Percentiles rank a stretch among this genome's conserved stretches.
phyloP scores from a whole-genome alignment of 2,888 invertebrate genomes.

The Ophion obscuratus region DNA sequence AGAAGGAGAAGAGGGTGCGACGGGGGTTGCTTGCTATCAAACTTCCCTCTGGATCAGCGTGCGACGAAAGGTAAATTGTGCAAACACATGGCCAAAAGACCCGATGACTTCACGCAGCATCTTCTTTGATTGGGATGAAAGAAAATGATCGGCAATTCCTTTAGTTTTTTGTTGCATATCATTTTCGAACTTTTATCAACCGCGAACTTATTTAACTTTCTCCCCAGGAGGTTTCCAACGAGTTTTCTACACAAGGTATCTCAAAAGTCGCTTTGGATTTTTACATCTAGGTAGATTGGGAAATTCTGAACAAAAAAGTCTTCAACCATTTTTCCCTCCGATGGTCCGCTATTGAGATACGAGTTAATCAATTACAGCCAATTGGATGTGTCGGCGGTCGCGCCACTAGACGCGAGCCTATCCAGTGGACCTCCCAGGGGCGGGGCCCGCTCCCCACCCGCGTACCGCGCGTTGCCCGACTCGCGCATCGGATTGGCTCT shows the following conservation, averaged over 20 bases:
- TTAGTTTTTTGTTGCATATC: not conserved
- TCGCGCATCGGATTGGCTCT: not conserved
- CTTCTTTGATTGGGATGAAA: not conserved
- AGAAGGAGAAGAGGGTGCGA: not conserved
- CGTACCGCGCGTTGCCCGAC: not conserved
- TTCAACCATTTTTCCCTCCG: not conserved
- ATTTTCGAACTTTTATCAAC: not conserved
- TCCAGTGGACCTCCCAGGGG: not conserved
- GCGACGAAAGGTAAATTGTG: slow-evolving; percentile 6
- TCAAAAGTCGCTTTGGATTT: not conserved
- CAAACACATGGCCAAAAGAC: not conserved
- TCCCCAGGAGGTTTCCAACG: not conserved
- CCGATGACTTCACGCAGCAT: not conserved
- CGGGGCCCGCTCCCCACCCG: not conserved
- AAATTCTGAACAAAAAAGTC: not conserved
- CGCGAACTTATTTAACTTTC: not conserved
- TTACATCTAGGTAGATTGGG: not conserved
- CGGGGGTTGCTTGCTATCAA: not conserved
- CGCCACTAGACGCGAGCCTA: no score
- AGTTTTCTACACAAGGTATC: not conserved
- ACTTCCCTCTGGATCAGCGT: not conserved
- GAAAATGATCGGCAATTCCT: not conserved
- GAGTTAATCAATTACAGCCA: not conserved
- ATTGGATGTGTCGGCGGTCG: not conserved
- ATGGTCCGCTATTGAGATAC: not conserved